These are phyloP conservation scores for Drosophila pectinifera DNA, from an alignment of 1,140 invertebrate genomes.

Conservation along the genomic window DNA sequence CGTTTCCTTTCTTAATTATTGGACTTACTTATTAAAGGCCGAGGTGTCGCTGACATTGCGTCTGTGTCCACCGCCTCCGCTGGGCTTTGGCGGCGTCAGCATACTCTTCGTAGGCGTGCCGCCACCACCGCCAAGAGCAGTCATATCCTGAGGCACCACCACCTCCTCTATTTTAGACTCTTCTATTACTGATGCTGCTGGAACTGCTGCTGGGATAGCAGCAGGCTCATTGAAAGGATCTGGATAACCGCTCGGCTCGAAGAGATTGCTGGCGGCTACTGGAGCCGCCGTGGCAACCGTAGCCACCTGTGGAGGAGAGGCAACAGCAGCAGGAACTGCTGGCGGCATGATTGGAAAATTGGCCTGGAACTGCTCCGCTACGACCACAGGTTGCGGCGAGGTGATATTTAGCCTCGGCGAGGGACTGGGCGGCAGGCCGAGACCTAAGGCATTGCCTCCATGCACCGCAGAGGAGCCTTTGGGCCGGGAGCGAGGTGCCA, in stretches of 20 bases:
- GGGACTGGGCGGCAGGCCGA: constrained; percentile 86
- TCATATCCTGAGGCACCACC: constrained; percentile 28
- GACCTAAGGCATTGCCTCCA: constrained; percentile 85
- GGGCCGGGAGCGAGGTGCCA: constrained; percentile 93
- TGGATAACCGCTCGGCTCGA: constrained; percentile 86
- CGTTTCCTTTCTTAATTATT: background rate
- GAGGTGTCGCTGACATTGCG: constrained; percentile 95
- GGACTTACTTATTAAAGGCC: constrained; percentile 92
- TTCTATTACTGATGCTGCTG: constrained; percentile 23
- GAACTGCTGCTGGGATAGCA: constrained; percentile 4
- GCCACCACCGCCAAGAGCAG: constrained; percentile 1
- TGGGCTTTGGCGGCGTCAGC: constrained; percentile 73
- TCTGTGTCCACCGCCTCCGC: constrained; percentile 86
- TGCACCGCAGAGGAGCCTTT: constrained; percentile 87
- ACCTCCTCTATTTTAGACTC: constrained; percentile 36
- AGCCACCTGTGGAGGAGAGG: constrained; percentile 31
- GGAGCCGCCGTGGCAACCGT: constrained; percentile 63
- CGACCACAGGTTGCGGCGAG: constrained; percentile 80
- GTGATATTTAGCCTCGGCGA: constrained; percentile 81
- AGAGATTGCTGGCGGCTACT: constrained; percentile 76
- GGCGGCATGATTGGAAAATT: constrained; percentile 83
- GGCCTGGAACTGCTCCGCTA: constrained; percentile 83
- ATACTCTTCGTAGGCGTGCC: constrained; percentile 85
- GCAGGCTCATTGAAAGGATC: constrained; percentile 87
- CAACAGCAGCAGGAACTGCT: constrained; percentile 61